Percentiles rank a stretch among this genome's conserved stretches.
Conservation (phyloP, 2,113 vertebrate genomes). For the Zootoca vivipara region DNA sequence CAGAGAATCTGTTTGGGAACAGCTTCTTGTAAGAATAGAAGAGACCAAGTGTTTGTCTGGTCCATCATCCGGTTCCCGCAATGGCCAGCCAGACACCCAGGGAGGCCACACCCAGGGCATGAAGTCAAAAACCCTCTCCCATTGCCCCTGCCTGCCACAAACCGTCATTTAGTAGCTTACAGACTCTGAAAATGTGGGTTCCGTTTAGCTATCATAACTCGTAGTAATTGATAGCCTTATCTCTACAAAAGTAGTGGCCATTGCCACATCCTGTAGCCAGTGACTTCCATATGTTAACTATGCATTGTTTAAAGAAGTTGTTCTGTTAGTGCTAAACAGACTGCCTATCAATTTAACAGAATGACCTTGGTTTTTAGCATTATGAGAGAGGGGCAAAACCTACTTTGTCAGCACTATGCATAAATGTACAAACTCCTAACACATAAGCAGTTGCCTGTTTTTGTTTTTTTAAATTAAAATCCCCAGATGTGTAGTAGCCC, state of each 20-base stretch:
- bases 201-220: neutral
- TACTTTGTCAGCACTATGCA: neutral
- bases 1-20: too few relatives aligned
- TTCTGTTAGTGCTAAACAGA: neutral
- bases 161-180: neutral
- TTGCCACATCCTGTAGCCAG: neutral
- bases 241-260: neutral
- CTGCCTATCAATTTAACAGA: neutral
- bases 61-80: neutral
- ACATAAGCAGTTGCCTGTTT: neutral
- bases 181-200: neutral
- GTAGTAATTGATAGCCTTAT: neutral
- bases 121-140: neutral
- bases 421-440: neutral
- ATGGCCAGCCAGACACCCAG: neutral
- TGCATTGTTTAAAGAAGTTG: neutral
- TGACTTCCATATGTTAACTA: neutral
- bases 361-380: neutral
- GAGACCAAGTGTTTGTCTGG: neutral
- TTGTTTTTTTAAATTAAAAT: too few relatives aligned
- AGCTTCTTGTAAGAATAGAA: too few relatives aligned
- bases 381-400: neutral
- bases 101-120: neutral
- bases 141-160: neutral
- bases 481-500: too few relatives aligned